Evolutionary conservation across 2,888 invertebrate genomes (phyloP).

Genomic region (Trimorus sp.): DNA sequence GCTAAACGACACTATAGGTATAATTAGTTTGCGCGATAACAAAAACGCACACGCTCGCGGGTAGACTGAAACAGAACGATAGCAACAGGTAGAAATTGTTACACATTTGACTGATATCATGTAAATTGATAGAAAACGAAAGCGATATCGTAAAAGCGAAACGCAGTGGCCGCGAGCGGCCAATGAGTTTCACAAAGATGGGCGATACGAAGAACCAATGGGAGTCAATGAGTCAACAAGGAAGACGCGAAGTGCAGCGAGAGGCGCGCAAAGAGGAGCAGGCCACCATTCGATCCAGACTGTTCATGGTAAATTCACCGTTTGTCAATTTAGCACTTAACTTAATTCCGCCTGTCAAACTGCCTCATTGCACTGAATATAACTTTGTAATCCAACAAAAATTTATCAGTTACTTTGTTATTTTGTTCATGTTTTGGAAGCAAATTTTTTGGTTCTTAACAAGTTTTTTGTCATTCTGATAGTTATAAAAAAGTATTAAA

Average conservation of each 20-base stretch:
- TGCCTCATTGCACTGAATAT: no score
- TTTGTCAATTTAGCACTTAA: no score
- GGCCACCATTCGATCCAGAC: slow-evolving; percentile 90
- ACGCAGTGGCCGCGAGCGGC: slow-evolving; percentile 86
- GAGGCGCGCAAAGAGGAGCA: slow-evolving; percentile 94
- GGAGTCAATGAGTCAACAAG: slow-evolving; percentile 83
- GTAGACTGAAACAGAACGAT: slow-evolving; percentile 15
- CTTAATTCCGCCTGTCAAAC: no score
- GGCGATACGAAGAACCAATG: slow-evolving; percentile 92
- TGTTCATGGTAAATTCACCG: slow-evolving; percentile 84
- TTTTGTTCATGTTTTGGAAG: no score
- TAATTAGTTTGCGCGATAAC: neutral
- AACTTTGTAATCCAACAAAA: no score
- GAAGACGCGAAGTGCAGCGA: slow-evolving; percentile 85
- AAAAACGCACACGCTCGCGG: slow-evolving; percentile 15
- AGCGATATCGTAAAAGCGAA: slow-evolving; percentile 85
- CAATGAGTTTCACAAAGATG: slow-evolving; percentile 91
- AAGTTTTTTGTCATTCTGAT: no score
- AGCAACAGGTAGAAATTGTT: slow-evolving; percentile 36
- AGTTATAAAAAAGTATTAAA: no score
- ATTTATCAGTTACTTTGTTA: no score
- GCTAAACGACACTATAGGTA: no score
- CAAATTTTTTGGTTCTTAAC: no score
- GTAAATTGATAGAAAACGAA: slow-evolving; percentile 82
- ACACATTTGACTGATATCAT: slow-evolving; percentile 48